Evolutionary conservation across 2,888 invertebrate species (phyloP), one percentile per base, ranked within the genome.

Genomic region (Abrostola tripartita): DNA sequence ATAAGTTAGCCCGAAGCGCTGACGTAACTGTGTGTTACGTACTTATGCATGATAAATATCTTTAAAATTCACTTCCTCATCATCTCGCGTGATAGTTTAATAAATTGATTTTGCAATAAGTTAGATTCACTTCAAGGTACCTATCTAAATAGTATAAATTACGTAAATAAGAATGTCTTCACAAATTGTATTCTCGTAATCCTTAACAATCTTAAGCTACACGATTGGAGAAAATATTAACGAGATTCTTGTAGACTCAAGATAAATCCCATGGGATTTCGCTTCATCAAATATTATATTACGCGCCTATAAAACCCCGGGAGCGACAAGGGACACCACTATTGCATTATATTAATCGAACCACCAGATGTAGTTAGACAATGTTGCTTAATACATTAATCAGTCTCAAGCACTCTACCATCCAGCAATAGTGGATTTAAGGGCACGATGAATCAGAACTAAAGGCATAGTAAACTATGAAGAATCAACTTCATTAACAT

Each of bases 401-500:
- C 53, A 63, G 54, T 42, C 56, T 44, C 70, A 61, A 71, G 57
- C 57, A 68, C 53, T 68, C 51, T 63, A 68, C 40, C 68, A 71
- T 52, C 61, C 61, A 40, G 24, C 10, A 36, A 57, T 10, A 14
- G 41, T 35, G 57, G 62, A 71, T 62, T 57, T 72, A 67, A 68
- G 68, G 62, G 57, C 72, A 47, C 35, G 59, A 61, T 72, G 47
- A 59, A 60, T 66, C 55, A 49, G 41, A 47, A 53, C 44, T 10
- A 37, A 50, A 61, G 49, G 66, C 49, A 55, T 37, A 9, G 56
- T 71, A 53, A 62, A 54, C 71, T 60, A 56, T 67, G 61, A 53
- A 62, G 67, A 71, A 67, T 62, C 50, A 59, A 54, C 68, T 71
- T 67, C 58, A 55, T 71, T 71, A 71, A 71, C 56, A 40, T 50